Percentiles rank a stretch among this genome's conserved stretches.
Evolutionary conservation across 2,888 invertebrate genomes (phyloP).

Genomic region (Celastrina argiolus): DNA sequence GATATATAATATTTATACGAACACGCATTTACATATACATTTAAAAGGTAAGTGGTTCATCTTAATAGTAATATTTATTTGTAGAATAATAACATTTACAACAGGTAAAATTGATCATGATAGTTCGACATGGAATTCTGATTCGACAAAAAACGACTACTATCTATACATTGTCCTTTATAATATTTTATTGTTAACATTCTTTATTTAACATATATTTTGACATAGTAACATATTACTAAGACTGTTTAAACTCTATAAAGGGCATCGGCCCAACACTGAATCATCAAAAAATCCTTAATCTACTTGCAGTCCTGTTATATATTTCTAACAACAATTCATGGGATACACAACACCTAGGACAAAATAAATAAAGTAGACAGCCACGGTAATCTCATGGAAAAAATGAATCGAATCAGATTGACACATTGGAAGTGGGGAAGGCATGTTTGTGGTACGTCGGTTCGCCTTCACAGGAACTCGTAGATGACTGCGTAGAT

Average conservation of each 20-base stretch:
- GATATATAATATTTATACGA: slow-evolving; percentile 19
- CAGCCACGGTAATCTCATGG: slow-evolving; percentile 8
- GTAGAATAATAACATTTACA: slow-evolving; percentile 28
- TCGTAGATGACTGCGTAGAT: slow-evolving; percentile 47
- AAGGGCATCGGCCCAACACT: neutral
- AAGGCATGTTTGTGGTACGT: slow-evolving; percentile 27
- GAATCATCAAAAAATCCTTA: slow-evolving; percentile 11
- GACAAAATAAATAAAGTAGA: slow-evolving; percentile 5
- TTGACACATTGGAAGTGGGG: slow-evolving; percentile 9
- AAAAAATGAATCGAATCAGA: neutral
- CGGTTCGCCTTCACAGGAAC: slow-evolving; percentile 43
- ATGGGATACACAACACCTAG: neutral
- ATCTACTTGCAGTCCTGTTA: neutral
- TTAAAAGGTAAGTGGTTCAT: slow-evolving; percentile 18
- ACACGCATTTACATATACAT: slow-evolving; percentile 21
- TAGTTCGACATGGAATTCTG: slow-evolving; percentile 19
- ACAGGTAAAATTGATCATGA: slow-evolving; percentile 29
- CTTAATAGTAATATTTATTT: slow-evolving; percentile 15
- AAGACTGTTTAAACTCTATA: slow-evolving; percentile 8
- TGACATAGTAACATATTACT: slow-evolving; percentile 26
- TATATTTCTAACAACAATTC: slow-evolving; percentile 7
- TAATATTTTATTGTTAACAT: slow-evolving; percentile 34
- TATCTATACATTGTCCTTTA: slow-evolving; percentile 23
- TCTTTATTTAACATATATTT: slow-evolving; percentile 34
- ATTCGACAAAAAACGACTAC: slow-evolving; percentile 19